A percentile compares a stretch with the other conserved stretches of the same genome.
These are phyloP conservation scores for Distichodus sexfasciatus DNA, from an alignment of 2,797 vertebrate genomes.

Conservation along the genomic window DNA sequence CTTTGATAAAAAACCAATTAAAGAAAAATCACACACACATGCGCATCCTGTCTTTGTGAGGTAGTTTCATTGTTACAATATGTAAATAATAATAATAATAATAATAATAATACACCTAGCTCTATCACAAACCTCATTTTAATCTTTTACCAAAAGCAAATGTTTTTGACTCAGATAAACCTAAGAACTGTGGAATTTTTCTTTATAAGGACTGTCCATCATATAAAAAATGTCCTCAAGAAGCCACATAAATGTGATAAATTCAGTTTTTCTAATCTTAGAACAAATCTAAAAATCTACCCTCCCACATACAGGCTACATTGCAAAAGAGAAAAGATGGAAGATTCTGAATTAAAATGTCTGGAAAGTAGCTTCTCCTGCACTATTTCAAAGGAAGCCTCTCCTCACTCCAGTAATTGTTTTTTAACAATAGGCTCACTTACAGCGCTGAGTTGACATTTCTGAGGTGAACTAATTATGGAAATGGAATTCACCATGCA, in stretches of 20 bases:
- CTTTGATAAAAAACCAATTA: neutral
- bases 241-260: too few relatives aligned
- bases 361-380: slow-evolving; percentile 28
- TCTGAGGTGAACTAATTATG: slow-evolving; percentile 70
- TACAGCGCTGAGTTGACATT: slow-evolving; percentile 66
- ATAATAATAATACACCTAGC: too few relatives aligned
- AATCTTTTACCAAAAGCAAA: too few relatives aligned
- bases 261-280: too few relatives aligned
- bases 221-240: too few relatives aligned
- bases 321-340: slow-evolving; percentile 23
- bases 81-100: too few relatives aligned
- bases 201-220: too few relatives aligned
- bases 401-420: slow-evolving; percentile 64
- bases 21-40: slow-evolving; percentile 11
- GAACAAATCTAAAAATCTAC: too few relatives aligned
- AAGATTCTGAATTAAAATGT: slow-evolving; percentile 20
- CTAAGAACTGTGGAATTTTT: too few relatives aligned
- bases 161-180: too few relatives aligned
- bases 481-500: slow-evolving; percentile 63
- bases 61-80: too few relatives aligned
- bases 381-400: slow-evolving; percentile 48
- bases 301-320: neutral
- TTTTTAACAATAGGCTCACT: slow-evolving; percentile 66
- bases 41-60: slow-evolving; percentile 10
- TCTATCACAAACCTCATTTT: too few relatives aligned